phyloP scores from a whole-genome alignment of 2,888 invertebrate genomes.

The Pristionchus maxplancki region DNA sequence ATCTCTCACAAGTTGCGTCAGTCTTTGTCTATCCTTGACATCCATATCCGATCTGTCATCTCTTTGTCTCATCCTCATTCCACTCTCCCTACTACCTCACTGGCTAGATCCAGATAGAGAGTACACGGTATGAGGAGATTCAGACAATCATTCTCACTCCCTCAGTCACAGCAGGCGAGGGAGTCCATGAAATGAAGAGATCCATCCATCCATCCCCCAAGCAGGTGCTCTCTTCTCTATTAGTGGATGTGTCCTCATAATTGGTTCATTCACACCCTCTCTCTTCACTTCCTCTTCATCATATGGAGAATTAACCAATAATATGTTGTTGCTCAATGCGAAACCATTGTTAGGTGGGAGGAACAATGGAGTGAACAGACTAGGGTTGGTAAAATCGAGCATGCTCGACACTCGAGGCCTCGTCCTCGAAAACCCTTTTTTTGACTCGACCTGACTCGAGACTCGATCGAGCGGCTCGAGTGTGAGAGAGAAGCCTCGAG shows the following conservation, averaged over 20 bases:
- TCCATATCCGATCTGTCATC: background rate
- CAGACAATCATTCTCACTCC: background rate
- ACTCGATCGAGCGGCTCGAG: no score
- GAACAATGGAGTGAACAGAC: no score
- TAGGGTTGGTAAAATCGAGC: no score
- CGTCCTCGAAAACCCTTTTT: no score
- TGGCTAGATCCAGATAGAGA: no score
- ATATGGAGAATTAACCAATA: background rate
- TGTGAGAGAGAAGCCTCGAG: no score
- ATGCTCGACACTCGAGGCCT: no score
- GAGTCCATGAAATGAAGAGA: background rate
- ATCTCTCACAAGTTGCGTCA: background rate
- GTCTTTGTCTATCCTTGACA: background rate
- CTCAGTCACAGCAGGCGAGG: background rate
- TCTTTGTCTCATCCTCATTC: background rate
- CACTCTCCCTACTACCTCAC: no score
- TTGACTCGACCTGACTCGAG: no score
- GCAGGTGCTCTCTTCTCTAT: background rate
- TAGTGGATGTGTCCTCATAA: constrained; percentile 9
- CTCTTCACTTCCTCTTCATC: background rate
- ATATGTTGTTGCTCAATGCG: constrained; percentile 31
- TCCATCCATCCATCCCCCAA: background rate
- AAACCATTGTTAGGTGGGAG: constrained; percentile 10
- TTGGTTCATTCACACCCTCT: constrained; percentile 33
- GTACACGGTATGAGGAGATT: no score